Conservation (phyloP, 92 coral and sea anemone species). For the Porites evermanni region DNA sequence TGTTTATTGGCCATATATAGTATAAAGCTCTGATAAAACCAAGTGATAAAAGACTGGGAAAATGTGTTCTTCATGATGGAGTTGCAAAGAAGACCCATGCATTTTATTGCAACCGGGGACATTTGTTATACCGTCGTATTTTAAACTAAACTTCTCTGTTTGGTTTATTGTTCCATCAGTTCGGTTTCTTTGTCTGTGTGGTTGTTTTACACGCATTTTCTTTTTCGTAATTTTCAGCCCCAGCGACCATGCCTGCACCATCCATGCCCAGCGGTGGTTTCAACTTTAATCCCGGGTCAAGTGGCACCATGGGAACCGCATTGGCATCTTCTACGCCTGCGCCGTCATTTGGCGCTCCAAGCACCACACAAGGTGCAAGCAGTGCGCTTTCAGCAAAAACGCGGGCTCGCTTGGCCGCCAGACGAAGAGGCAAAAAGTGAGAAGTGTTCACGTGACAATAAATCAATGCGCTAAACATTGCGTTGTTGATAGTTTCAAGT, state of each 20-base stretch:
- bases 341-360: constrained; percentile 51
- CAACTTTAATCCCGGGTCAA: constrained; percentile 52
- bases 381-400: constrained; percentile 23
- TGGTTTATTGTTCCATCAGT: too few relatives aligned
- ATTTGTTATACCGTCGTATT: too few relatives aligned
- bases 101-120: too few relatives aligned
- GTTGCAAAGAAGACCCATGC: too few relatives aligned
- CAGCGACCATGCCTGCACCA: constrained; percentile 29
- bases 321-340: constrained; percentile 26
- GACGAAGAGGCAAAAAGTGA: constrained; percentile 60
- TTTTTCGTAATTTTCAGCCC: neutral
- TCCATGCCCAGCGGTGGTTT: constrained; percentile 59
- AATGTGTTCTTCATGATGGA: too few relatives aligned
- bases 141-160: too few relatives aligned
- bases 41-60: too few relatives aligned
- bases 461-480: neutral
- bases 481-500: neutral
- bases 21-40: neutral
- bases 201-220: neutral
- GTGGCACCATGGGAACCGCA: constrained; percentile 25
- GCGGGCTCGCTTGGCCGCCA: constrained; percentile 50
- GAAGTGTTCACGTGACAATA: neutral
- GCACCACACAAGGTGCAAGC: constrained; percentile 40
- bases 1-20: neutral
- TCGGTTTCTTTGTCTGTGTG: neutral